These are phyloP conservation scores for Lagodon rhomboides DNA, from an alignment of 2,797 vertebrate genomes.

Conservation along the genomic window DNA sequence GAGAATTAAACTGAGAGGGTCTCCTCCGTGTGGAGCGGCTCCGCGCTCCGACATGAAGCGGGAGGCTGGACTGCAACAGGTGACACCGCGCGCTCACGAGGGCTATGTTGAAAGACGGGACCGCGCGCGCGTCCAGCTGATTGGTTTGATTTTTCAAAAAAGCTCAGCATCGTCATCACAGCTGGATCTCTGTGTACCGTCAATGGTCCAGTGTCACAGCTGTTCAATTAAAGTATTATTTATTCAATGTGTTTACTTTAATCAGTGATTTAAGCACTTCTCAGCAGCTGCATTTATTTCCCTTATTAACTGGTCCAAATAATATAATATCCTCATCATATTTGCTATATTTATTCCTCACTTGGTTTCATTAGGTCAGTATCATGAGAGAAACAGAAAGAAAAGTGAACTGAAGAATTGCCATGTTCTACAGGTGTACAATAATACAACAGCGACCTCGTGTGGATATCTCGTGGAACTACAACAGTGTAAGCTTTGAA, in stretches of 20 bases:
- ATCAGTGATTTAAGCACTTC: background rate
- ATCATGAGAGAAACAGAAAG: background rate
- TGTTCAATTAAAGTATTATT: too few relatives aligned
- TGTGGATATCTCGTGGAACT: constrained; percentile 31
- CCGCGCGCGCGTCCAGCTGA: constrained; percentile 44
- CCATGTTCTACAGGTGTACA: background rate
- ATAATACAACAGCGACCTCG: constrained; percentile 33
- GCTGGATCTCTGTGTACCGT: background rate
- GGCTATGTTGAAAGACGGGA: background rate
- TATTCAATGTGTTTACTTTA: background rate
- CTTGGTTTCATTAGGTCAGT: background rate
- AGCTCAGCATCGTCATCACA: constrained; percentile 1
- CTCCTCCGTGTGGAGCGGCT: background rate
- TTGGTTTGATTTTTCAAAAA: background rate
- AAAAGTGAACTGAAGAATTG: background rate
- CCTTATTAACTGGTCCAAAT: background rate
- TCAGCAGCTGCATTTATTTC: too few relatives aligned
- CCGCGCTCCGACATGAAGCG: background rate
- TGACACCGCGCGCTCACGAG: constrained; percentile 65
- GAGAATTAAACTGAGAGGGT: background rate
- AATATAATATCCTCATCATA: background rate
- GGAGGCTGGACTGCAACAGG: constrained; percentile 55
- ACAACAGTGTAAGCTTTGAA: background rate
- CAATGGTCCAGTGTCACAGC: too few relatives aligned
- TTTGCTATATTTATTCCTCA: too few relatives aligned